phyloP scores from a whole-genome alignment of 2,888 invertebrate genomes.

The Bugulina stolonifera region DNA sequence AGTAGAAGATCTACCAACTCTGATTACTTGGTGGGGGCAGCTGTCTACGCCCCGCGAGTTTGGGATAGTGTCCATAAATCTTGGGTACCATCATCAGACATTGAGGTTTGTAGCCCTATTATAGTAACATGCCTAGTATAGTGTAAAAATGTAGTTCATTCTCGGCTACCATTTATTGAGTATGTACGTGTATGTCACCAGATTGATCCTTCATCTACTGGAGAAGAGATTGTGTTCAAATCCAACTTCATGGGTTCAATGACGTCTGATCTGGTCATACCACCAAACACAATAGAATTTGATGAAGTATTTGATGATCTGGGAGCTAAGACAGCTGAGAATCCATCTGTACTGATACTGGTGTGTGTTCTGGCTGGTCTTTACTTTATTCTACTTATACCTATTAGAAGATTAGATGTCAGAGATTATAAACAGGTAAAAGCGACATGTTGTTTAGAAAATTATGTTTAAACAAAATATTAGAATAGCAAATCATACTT shows the following conservation, averaged over 20 bases:
- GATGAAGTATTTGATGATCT: constrained; percentile 12
- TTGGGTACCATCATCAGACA: too few species aligned
- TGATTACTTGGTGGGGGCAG: neutral
- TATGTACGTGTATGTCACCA: too few species aligned
- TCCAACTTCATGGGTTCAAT: constrained; percentile 10
- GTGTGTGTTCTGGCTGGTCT: neutral
- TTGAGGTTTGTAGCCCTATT: too few species aligned
- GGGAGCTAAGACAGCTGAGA: constrained; percentile 4
- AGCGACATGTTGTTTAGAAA: too few species aligned
- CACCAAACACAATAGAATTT: neutral
- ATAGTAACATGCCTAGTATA: too few species aligned
- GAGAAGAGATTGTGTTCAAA: constrained; percentile 7
- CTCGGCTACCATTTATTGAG: too few species aligned
- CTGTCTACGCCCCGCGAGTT: too few species aligned
- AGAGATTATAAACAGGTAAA: constrained; percentile 6
- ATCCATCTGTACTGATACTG: constrained; percentile 1
- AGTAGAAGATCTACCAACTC: constrained; percentile 1
- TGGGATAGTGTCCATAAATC: neutral
- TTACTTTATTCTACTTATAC: constrained; percentile 7
- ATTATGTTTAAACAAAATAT: too few species aligned
- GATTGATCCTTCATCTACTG: neutral
- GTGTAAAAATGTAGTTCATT: too few species aligned
- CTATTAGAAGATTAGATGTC: constrained; percentile 9
- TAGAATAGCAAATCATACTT: too few species aligned
- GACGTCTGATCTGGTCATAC: neutral